Conservation (phyloP, 1,140 invertebrate species). For the Diorhabda elongata region DNA sequence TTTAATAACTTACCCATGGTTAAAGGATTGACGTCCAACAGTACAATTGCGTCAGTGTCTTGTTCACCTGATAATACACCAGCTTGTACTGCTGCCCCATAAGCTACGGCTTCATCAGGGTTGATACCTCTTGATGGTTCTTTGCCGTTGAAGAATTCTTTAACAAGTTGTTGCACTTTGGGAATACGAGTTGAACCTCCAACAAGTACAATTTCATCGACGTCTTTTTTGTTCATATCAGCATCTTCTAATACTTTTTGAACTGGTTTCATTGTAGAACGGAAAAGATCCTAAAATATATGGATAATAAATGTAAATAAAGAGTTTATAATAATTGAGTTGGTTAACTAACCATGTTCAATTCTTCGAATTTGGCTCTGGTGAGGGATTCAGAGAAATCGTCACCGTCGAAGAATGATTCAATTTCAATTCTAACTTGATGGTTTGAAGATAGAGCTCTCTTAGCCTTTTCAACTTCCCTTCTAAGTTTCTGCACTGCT, state of each 20-base stretch:
- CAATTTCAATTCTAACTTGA: slow-evolving; percentile 97
- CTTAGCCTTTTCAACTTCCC: slow-evolving; percentile 98
- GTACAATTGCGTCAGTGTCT: slow-evolving; percentile 93
- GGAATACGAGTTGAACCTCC: slow-evolving; percentile 99
- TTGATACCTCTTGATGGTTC: slow-evolving; percentile 98
- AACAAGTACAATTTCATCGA: slow-evolving; percentile 98
- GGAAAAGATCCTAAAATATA: slow-evolving; percentile 77
- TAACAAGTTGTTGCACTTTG: slow-evolving; percentile 97
- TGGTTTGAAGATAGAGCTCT: slow-evolving; percentile 91
- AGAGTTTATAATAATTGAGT: background rate
- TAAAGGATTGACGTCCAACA: slow-evolving; percentile 93
- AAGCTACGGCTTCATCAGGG: slow-evolving; percentile 96
- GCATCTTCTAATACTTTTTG: slow-evolving; percentile 94
- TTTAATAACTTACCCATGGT: slow-evolving; percentile 70
- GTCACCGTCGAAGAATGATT: slow-evolving; percentile 98
- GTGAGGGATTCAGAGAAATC: slow-evolving; percentile 99
- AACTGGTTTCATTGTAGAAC: slow-evolving; percentile 97
- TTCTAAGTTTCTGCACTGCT: slow-evolving; percentile 92
- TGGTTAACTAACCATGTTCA: slow-evolving; percentile 76
- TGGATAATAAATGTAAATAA: slow-evolving; percentile 10
- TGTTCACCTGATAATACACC: slow-evolving; percentile 87
- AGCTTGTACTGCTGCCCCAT: slow-evolving; percentile 98
- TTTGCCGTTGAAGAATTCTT: slow-evolving; percentile 98
- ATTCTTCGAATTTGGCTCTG: slow-evolving; percentile 97
- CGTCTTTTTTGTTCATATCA: slow-evolving; percentile 97